Evolutionary conservation across 2,113 vertebrate genomes (phyloP), one percentile per base, ranked within the genome.

Genomic region (Ciconia stormi): DNA sequence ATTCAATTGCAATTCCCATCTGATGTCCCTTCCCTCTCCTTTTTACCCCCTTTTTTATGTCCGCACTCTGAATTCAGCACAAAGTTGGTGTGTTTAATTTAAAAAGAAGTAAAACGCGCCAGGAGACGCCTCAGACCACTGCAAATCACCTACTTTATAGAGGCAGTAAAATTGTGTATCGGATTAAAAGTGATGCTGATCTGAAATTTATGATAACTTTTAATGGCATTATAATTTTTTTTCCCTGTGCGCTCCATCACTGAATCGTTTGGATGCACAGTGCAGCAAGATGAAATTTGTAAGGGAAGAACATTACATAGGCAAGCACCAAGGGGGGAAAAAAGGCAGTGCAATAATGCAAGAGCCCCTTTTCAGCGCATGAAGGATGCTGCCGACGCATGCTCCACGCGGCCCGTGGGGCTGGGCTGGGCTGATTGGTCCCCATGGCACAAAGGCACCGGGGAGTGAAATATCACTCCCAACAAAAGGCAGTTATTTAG

Each of bases 161-260:
- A 98, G 98, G 98, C 97, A 98, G 98, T 98, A 98, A 98, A 98
- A 98, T 98, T 98, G 98, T 98, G 98, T 98, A 98, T 98, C 98
- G 97, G 98, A 98, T 98, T 98, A 98, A 98, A 98, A 98, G 98
- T 98, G 98, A 98, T 98, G 98, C 98, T 98, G 98, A 98, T 98
- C 98, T 98, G 98, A 98, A 98, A 98, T 98, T 98, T 98, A 98
- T 98, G 98, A 98, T 98, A 98, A 98, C 98, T 98, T 98, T 98
- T 98, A 98, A 98, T 98, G 98, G 98, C 98, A 98, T 98, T 98
- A 98, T 98, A 98, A 98, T 98, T 98, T 98, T 98, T 98, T 98
- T 97, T 89, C 97, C 97, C 98, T 86, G 97, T 95, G 95, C 83
- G 96, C 98, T 97, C 97, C 98, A 98, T 98, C 98, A 97, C 94